A percentile compares a stretch with the other conserved stretches of the same genome.
Evolutionary conservation across 2,113 vertebrate species (phyloP).

Genomic region (Falco punctatus): DNA sequence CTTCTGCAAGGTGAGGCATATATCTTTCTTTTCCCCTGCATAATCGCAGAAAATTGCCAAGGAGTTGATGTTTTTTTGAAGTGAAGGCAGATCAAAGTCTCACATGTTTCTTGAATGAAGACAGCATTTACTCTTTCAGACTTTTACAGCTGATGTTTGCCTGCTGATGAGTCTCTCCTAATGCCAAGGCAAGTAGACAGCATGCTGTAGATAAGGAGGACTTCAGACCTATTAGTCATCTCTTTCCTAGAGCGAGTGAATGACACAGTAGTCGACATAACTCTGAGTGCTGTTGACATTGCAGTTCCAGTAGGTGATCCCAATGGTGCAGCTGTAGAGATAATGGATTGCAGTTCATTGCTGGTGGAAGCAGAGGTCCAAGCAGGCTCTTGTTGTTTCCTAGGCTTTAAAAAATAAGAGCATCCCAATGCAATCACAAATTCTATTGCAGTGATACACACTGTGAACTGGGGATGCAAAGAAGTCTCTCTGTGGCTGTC

Average conservation of each 20-base stretch:
- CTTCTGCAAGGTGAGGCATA: not conserved
- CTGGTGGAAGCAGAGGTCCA: not conserved
- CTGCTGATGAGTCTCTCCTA: not conserved
- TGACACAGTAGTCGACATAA: not conserved
- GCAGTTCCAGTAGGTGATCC: not conserved
- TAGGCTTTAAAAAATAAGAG: not conserved
- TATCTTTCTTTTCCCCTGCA: not conserved
- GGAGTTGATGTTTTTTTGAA: not conserved
- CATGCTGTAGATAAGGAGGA: fast-evolving
- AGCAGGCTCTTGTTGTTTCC: not conserved
- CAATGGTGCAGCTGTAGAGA: not conserved
- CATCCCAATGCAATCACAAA: not conserved
- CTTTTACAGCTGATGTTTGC: not conserved
- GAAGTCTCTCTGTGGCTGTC: not conserved
- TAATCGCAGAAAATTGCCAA: not conserved
- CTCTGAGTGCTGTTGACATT: not conserved
- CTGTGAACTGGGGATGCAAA: not conserved
- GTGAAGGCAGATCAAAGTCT: not conserved
- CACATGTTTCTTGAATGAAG: not conserved
- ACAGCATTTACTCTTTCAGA: not conserved
- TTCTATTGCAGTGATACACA: not conserved
- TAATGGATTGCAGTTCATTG: not conserved
- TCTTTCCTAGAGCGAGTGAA: not conserved
- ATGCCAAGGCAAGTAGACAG: not conserved
- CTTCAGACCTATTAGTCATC: not conserved